Percentiles rank a stretch among this genome's conserved stretches.
These are phyloP conservation scores for Byasa hedistus DNA, from an alignment of 2,888 invertebrate species.

Conservation along the genomic window DNA sequence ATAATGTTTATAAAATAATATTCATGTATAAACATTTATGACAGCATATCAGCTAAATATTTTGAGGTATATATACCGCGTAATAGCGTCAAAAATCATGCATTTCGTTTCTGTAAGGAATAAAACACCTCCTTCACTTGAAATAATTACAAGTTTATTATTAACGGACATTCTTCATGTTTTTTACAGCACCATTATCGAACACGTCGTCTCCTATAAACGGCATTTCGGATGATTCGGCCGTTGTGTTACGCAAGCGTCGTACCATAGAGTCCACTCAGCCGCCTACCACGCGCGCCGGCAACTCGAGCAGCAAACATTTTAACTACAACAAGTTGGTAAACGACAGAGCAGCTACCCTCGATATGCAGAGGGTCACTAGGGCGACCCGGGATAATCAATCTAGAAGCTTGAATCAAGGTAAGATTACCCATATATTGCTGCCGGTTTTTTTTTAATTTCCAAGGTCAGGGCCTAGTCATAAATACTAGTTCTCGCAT, in stretches of 20 bases:
- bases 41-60: too few relatives aligned
- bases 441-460: too few relatives aligned
- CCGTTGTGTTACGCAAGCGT: conserved; percentile 60
- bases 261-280: conserved; percentile 72
- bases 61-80: too few relatives aligned
- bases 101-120: too few relatives aligned
- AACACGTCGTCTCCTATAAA: conserved; percentile 39
- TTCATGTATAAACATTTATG: too few relatives aligned
- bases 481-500: too few relatives aligned
- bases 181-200: conserved; percentile 9
- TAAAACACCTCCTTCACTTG: neutral
- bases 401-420: conserved; percentile 62
- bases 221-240: conserved; percentile 50
- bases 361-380: conserved; percentile 37
- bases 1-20: too few relatives aligned
- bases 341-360: conserved; percentile 80
- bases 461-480: too few relatives aligned
- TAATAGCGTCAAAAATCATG: too few relatives aligned
- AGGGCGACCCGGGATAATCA: conserved; percentile 57
- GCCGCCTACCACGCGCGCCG: conserved; percentile 58
- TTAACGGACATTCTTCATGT: neutral
- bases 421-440: conserved; percentile 39
- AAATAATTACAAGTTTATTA: neutral
- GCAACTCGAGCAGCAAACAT: conserved; percentile 80
- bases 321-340: conserved; percentile 91